Evolutionary conservation across 2,888 invertebrate genomes (phyloP), one percentile per base, ranked within the genome.

Genomic region (Aromia moschata): DNA sequence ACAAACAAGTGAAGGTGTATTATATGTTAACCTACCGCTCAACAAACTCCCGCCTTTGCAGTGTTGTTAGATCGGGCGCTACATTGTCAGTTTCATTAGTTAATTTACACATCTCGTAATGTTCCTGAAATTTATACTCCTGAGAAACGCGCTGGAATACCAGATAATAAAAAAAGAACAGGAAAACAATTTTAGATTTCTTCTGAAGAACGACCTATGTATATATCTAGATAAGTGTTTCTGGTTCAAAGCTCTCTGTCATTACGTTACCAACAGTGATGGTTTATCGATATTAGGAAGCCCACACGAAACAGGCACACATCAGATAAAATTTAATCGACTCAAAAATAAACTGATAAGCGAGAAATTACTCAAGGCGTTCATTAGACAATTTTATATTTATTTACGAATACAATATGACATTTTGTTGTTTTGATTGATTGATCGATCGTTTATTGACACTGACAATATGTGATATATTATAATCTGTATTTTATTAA

Each of bases 381-480:
- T 62, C 41, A 52, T 52, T 52, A 41, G 52, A 15, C 40, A 40
- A 40, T 47, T 62, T 59, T 38, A 52, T 59, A 57, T 62, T 57
- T 59, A 59, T 59, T 57, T 57, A 51, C 37, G 51, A 54, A 59
- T 59, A 56, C 58, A 57, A 62, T 62, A 53, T 62, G 62, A 56
- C 62, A 62, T 43, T 47, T 56, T 40, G 56, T 62, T 53, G 62
- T 62, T 62, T 56, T 62, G 62, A 62, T 62, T 62, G 62, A 62
- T 62, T 49, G 62, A 62, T 62, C 37, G 51, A 59, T 62, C 49
- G 45, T 25, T 62, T 62, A 49, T 62, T 52, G 59, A 56, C 53
- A 51, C 37, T 52, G 20, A 45, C 52, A 52, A 56, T 56, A 49
- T 33, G 41, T 49, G 51, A 51, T 40, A 25, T 38, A 46, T 46